Percentiles rank a stretch among this genome's conserved stretches.
Conservation (phyloP, 2,888 invertebrate genomes). For the Lochmaea capreae region DNA sequence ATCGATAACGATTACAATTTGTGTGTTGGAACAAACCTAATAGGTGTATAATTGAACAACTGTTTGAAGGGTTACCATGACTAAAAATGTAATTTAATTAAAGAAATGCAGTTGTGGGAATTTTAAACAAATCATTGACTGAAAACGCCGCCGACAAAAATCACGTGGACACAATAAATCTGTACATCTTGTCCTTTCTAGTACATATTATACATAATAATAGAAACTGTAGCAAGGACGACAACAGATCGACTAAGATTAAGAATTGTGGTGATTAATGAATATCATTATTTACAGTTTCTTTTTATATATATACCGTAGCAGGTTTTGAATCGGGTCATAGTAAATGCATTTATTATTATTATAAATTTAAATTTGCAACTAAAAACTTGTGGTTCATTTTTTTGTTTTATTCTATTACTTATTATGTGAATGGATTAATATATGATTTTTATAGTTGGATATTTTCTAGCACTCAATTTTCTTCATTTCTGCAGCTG, state of each 20-base stretch:
- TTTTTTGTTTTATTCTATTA: too few relatives aligned
- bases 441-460: too few relatives aligned
- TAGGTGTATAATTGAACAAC: too few relatives aligned
- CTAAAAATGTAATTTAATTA: too few relatives aligned
- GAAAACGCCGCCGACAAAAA: neutral
- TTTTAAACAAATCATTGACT: neutral
- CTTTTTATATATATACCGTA: neutral
- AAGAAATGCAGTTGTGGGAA: neutral
- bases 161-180: neutral
- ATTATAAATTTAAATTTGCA: too few relatives aligned
- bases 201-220: constrained; percentile 1
- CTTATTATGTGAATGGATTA: too few relatives aligned
- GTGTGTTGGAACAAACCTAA: too few relatives aligned
- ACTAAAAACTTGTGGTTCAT: too few relatives aligned
- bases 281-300: neutral
- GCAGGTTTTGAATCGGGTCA: neutral
- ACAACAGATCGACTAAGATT: neutral
- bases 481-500: too few relatives aligned
- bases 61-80: too few relatives aligned
- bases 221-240: constrained; percentile 16
- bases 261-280: constrained; percentile 4
- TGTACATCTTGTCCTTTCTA: neutral
- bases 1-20: too few relatives aligned
- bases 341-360: neutral
- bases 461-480: too few relatives aligned